phyloP scores from a whole-genome alignment of 2,113 vertebrate genomes.

The Meles meles region DNA sequence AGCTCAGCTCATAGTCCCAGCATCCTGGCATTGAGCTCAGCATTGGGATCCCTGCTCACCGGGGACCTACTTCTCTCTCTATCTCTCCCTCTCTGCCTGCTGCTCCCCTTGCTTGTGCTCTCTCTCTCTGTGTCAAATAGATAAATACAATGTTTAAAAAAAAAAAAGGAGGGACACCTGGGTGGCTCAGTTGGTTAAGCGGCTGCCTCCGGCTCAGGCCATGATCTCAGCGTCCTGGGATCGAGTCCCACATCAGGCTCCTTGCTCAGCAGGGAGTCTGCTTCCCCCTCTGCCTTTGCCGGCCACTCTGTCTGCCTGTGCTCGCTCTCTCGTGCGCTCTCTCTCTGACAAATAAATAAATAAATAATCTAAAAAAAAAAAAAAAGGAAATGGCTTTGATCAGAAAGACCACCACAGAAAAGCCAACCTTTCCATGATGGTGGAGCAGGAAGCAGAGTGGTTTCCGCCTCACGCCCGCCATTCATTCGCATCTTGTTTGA shows the following conservation, averaged over 20 bases:
- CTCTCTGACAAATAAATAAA: not conserved
- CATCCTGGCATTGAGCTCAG: not conserved
- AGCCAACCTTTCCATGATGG: not conserved
- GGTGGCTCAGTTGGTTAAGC: too few relatives aligned
- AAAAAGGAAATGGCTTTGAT: not conserved
- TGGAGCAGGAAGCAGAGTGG: not conserved
- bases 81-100: not conserved
- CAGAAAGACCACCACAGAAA: not conserved
- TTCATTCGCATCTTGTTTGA: not conserved
- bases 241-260: too few relatives aligned
- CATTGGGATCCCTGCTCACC: not conserved
- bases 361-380: not conserved
- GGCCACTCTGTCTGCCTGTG: not conserved
- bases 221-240: too few relatives aligned
- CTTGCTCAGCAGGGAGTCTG: too few relatives aligned
- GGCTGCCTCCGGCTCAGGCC: too few relatives aligned
- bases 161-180: too few relatives aligned
- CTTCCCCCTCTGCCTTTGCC: too few relatives aligned
- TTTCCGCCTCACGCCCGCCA: accelerated
- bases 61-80: not conserved
- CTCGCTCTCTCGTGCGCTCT: not conserved
- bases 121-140: not conserved
- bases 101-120: not conserved
- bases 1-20: too few relatives aligned
- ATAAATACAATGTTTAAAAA: not conserved